phyloP scores from a whole-genome alignment of 37 sponge, comb jelly and placozoan genomes.

The Halichondria panicea region DNA sequence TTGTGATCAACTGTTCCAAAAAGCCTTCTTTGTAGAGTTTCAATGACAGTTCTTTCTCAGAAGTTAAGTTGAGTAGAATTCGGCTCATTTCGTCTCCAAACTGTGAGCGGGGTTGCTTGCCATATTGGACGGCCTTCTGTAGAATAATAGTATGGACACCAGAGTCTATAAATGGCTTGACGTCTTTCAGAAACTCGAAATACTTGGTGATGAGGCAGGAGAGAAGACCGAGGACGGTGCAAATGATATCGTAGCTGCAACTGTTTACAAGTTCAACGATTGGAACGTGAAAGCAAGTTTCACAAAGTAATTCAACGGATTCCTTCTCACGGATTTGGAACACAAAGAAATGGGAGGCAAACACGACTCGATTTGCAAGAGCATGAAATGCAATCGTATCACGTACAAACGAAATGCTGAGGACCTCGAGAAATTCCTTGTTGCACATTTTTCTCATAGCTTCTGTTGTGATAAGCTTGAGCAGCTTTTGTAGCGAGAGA shows the following conservation, averaged over 20 bases:
- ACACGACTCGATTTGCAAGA: constrained; percentile 8
- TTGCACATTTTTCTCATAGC: neutral
- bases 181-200: constrained; percentile 27
- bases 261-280: constrained; percentile 18
- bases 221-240: constrained; percentile 18
- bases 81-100: constrained; percentile 67
- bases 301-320: constrained; percentile 6
- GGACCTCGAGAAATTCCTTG: constrained; percentile 35
- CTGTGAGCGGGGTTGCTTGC: neutral
- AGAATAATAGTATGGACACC: constrained; percentile 2
- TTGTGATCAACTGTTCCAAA: constrained; percentile 36
- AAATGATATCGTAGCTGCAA: neutral
- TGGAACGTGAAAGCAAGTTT: constrained; percentile 20
- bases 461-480: neutral
- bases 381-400: constrained; percentile 15
- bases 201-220: constrained; percentile 29
- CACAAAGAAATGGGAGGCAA: constrained; percentile 39
- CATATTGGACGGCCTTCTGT: constrained; percentile 15
- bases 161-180: constrained; percentile 27
- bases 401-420: constrained; percentile 20
- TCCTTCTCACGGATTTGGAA: constrained; percentile 22
- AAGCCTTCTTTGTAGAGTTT: constrained; percentile 36
- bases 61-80: constrained; percentile 67
- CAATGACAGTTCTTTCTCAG: constrained; percentile 66
- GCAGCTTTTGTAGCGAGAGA: constrained; percentile 29